Evolutionary conservation across 2,113 vertebrate genomes (phyloP), one percentile per base, ranked within the genome.

Genomic region (Perca fluviatilis): DNA sequence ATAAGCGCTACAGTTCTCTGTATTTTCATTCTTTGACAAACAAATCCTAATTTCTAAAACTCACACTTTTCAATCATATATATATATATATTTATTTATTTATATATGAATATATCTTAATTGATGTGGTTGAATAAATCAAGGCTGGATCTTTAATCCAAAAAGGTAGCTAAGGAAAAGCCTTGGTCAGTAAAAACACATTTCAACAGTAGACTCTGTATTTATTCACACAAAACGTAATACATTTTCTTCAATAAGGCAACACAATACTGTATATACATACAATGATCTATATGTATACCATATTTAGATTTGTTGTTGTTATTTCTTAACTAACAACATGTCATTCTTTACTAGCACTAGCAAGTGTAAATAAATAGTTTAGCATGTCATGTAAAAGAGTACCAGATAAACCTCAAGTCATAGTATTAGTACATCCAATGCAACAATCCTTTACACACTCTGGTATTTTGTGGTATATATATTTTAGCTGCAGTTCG

Each of bases 201-300:
- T 23, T 50, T 47, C 18, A 77, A 69, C 72, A 81, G 70, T 66
- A 87, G 88, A 91, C 82, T 91, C 91, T 93, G 85, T 80, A 92
- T 95, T 95, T 95, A 95, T 95, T 95, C 93, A 95, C 92, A 95
- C 92, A 91, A 90, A 93, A 94, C 93, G 91, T 84, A 86, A 89
- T 93, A 94, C 92, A 94, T 86, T 88, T 89, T 87, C 84, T 93
- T 85, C 88, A 94, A 87, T 94, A 95, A 95, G 88, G 93, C 93
- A 95, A 87, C 92, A 94, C 92, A 94, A 92, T 92, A 91, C 89
- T 74, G 82, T 86, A 94, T 95, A 95, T 94, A 95, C 93, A 95
- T 89, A 94, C 88, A 91, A 88, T 84, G 70, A 84, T 90, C 79
- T 89, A 87, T 91, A 92, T 90, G 88, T 90, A 91, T 90, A 89